Evolutionary conservation across 2,888 invertebrate genomes (phyloP).

Genomic region (Nephrocerus scutellatus): DNA sequence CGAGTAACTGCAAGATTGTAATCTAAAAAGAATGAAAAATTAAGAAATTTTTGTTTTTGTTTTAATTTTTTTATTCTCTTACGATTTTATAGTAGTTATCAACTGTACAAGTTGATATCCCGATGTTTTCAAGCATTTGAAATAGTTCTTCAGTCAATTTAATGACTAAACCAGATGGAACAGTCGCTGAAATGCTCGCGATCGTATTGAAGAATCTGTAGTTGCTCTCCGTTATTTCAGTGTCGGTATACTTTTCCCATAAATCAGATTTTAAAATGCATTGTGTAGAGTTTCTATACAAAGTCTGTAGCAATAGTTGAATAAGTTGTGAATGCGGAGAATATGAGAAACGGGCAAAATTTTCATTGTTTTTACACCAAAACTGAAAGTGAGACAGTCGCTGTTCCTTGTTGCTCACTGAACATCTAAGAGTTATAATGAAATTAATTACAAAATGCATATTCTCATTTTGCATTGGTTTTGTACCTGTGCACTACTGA

Average conservation of each 20-base stretch:
- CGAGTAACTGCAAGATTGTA: too few species aligned
- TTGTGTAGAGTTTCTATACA: slow-evolving; percentile 5
- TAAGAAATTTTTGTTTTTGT: too few species aligned
- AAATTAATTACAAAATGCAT: too few species aligned
- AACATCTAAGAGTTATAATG: slow-evolving; percentile 14
- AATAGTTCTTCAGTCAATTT: not conserved
- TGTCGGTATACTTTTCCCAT: not conserved
- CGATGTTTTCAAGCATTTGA: not conserved
- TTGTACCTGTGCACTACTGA: too few species aligned
- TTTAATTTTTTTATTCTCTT: slow-evolving; percentile 6
- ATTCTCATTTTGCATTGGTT: too few species aligned
- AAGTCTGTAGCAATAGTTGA: slow-evolving; percentile 20
- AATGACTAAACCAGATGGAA: not conserved
- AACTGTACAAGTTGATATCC: slow-evolving; percentile 1
- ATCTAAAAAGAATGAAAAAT: too few species aligned
- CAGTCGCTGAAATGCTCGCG: not conserved
- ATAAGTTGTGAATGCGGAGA: slow-evolving; percentile 24
- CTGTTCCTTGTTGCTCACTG: slow-evolving; percentile 16
- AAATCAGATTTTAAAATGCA: slow-evolving; percentile 2
- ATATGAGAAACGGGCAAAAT: slow-evolving; percentile 25
- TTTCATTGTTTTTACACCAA: slow-evolving; percentile 25
- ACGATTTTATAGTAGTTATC: slow-evolving; percentile 30
- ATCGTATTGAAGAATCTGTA: slow-evolving; percentile 7
- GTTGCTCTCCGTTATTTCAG: not conserved
- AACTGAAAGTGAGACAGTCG: slow-evolving; percentile 11